Percentiles rank a stretch among this genome's conserved stretches.
These are phyloP conservation scores for Epistrophella euchroma DNA, from an alignment of 2,888 invertebrate species.

Conservation along the genomic window DNA sequence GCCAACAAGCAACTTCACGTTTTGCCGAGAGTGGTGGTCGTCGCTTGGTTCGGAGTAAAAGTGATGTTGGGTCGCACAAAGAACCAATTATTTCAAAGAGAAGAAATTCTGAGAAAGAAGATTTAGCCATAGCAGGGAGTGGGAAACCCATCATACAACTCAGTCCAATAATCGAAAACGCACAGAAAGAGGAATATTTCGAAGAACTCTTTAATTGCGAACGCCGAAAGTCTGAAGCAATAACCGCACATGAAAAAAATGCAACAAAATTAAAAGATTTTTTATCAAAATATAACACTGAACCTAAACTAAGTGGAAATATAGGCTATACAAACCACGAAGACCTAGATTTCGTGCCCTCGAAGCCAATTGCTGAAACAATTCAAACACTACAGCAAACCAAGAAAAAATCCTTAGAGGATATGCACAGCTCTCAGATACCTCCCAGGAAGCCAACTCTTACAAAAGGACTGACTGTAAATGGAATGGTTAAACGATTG, in stretches of 20 bases:
- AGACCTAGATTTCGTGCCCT: conserved; percentile 84
- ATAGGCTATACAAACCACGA: conserved; percentile 85
- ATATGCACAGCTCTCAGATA: conserved; percentile 90
- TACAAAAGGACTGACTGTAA: conserved; percentile 90
- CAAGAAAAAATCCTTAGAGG: conserved; percentile 84
- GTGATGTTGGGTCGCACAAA: conserved; percentile 86
- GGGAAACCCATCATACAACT: conserved; percentile 87
- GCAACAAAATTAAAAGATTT: conserved; percentile 80
- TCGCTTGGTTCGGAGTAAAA: conserved; percentile 86
- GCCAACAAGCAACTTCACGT: conserved; percentile 82
- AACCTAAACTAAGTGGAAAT: conserved; percentile 83
- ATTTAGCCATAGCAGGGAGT: conserved; percentile 77
- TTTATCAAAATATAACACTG: conserved; percentile 79
- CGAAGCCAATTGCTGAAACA: conserved; percentile 83
- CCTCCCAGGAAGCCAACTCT: conserved; percentile 88
- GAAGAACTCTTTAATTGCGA: conserved; percentile 80
- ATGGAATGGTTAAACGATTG: conserved; percentile 90
- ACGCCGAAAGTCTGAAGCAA: conserved; percentile 82
- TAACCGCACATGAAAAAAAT: conserved; percentile 81
- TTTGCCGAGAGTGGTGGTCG: conserved; percentile 85
- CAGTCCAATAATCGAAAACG: conserved; percentile 92
- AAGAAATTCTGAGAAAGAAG: conserved; percentile 86
- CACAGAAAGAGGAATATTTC: conserved; percentile 89
- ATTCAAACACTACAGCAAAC: conserved; percentile 81
- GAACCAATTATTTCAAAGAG: conserved; percentile 77